A percentile compares a stretch with the other conserved stretches of the same genome.
phyloP scores from a whole-genome alignment of 2,888 invertebrate species.

The Philopedon plagiatum region DNA sequence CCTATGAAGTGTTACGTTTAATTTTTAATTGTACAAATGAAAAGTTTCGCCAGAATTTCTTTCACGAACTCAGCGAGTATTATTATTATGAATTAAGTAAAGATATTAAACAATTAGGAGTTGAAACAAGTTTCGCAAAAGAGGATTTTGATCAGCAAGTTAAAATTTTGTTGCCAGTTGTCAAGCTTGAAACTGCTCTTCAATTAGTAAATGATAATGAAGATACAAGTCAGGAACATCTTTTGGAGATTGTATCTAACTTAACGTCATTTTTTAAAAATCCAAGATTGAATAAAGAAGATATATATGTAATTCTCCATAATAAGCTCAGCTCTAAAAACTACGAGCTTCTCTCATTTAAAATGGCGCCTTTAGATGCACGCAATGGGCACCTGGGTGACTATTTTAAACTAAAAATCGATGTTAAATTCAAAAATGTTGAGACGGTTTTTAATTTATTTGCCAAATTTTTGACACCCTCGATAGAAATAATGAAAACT shows the following conservation, averaged over 20 bases:
- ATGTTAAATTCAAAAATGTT: not conserved
- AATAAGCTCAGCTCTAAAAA: constrained; percentile 51
- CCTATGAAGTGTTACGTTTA: constrained; percentile 37
- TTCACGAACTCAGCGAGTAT: constrained; percentile 34
- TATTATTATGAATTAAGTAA: constrained; percentile 38
- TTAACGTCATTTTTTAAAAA: constrained; percentile 1
- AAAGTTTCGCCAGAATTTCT: constrained; percentile 33
- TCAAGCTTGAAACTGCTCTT: not conserved
- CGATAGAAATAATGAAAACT: not conserved
- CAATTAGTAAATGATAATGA: not conserved
- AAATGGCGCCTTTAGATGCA: constrained; percentile 45
- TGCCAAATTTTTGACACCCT: not conserved
- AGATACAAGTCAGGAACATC: not conserved
- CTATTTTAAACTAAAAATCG: constrained; percentile 56
- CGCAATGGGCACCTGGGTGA: too few species aligned
- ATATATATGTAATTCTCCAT: constrained; percentile 54
- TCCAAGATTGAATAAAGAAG: constrained; percentile 52
- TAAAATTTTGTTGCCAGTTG: not conserved
- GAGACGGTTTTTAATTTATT: not conserved
- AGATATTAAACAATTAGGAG: not conserved
- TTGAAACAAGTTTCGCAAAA: not conserved
- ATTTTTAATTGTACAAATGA: constrained; percentile 39
- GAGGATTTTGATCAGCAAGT: constrained; percentile 11
- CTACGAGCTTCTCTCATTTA: constrained; percentile 51
- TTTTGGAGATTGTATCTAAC: constrained; percentile 2